Percentiles rank a stretch among this genome's conserved stretches.
Evolutionary conservation across 2,888 invertebrate genomes (phyloP).

Genomic region (Drosophila pseudotalamancana): DNA sequence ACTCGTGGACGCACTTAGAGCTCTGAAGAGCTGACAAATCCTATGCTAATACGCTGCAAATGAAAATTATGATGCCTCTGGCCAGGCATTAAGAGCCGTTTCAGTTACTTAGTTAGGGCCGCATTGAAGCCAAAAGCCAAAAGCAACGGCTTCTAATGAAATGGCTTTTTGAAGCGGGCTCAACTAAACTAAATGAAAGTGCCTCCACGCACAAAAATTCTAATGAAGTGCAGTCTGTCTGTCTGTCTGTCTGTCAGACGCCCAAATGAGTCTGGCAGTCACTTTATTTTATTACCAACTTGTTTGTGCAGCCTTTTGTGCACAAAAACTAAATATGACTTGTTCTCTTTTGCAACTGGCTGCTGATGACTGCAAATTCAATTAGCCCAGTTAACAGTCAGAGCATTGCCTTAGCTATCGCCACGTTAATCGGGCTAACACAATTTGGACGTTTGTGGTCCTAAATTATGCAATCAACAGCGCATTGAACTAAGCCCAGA

Average conservation of each 20-base stretch:
- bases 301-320: slow-evolving; percentile 34
- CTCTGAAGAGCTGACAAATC: slow-evolving; percentile 48
- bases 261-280: slow-evolving; percentile 36
- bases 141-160: slow-evolving; percentile 53
- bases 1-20: slow-evolving; percentile 11
- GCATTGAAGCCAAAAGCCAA: slow-evolving; percentile 37
- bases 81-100: slow-evolving; percentile 44
- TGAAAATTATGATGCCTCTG: slow-evolving; percentile 68
- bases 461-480: slow-evolving; percentile 56
- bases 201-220: slow-evolving; percentile 58
- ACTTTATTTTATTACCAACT: slow-evolving; percentile 75
- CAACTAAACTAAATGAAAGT: slow-evolving; percentile 45
- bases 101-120: slow-evolving; percentile 46
- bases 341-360: slow-evolving; percentile 14
- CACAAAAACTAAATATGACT: slow-evolving; percentile 61
- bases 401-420: slow-evolving; percentile 13
- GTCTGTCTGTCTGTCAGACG: slow-evolving; percentile 5
- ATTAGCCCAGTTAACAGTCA: slow-evolving; percentile 60
- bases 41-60: slow-evolving; percentile 65
- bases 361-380: slow-evolving; percentile 54
- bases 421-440: slow-evolving; percentile 54
- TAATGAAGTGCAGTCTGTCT: slow-evolving; percentile 56
- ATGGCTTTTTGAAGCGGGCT: slow-evolving; percentile 46
- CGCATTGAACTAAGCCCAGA: slow-evolving; percentile 28
- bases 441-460: slow-evolving; percentile 62